These are phyloP conservation scores for Hartigia nigra DNA, from an alignment of 2,888 invertebrate genomes.

Conservation along the genomic window DNA sequence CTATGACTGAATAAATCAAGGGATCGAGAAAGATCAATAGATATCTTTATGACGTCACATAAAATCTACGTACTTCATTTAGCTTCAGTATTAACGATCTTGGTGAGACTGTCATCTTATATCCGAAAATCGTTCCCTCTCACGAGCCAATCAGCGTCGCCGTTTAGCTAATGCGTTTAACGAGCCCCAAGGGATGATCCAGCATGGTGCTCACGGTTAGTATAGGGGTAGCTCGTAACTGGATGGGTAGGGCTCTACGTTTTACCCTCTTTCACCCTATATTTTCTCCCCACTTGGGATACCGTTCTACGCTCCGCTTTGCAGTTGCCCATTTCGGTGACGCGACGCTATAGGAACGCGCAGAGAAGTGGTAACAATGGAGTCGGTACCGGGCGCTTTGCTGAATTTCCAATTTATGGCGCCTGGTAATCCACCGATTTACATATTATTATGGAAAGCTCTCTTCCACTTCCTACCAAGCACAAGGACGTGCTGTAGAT, in stretches of 20 bases:
- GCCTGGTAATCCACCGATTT: conserved; percentile 50
- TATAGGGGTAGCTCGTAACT: conserved; percentile 28
- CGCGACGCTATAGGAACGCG: neutral
- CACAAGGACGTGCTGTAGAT: neutral
- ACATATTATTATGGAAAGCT: conserved; percentile 53
- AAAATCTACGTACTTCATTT: neutral
- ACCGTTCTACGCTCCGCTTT: neutral
- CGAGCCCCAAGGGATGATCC: conserved; percentile 48
- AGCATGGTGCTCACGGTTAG: conserved; percentile 22
- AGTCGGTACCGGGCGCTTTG: neutral
- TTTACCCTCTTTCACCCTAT: conserved; percentile 24
- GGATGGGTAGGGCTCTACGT: conserved; percentile 24
- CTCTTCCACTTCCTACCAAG: conserved; percentile 4
- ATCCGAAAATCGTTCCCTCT: conserved; percentile 5
- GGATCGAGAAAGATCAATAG: neutral
- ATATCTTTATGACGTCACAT: neutral
- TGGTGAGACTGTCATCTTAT: neutral
- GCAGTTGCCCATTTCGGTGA: neutral
- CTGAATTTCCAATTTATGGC: conserved; percentile 47
- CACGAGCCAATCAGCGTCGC: conserved; percentile 45
- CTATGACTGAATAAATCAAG: neutral
- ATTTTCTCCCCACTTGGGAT: conserved; percentile 16
- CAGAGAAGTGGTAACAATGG: neutral
- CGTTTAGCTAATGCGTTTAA: conserved; percentile 54
- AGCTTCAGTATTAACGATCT: neutral